A percentile compares a stretch with the other conserved stretches of the same genome.
Evolutionary conservation across 2,797 vertebrate genomes (phyloP).

Genomic region (Spinibarbus caldwelli): DNA sequence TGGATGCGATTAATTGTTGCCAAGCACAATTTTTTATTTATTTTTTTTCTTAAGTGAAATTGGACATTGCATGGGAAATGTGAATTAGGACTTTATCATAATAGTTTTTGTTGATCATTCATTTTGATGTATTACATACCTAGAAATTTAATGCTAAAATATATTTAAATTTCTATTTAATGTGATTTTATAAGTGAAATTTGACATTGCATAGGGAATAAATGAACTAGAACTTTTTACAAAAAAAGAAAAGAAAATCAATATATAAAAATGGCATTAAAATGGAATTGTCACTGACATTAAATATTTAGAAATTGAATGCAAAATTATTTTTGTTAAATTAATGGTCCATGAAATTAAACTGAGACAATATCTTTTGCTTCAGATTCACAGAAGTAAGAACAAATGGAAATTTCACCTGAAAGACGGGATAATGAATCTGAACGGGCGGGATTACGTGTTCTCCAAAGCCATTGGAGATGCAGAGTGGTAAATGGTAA

Average conservation of each 20-base stretch:
- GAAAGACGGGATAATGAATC: conserved; percentile 99
- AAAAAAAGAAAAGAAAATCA: neutral
- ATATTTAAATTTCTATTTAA: neutral
- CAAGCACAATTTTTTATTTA: too few relatives aligned
- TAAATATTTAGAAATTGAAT: neutral
- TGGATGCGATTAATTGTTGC: too few relatives aligned
- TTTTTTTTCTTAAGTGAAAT: neutral
- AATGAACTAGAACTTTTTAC: neutral
- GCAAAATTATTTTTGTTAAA: neutral
- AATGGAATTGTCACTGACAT: neutral
- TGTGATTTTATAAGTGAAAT: neutral
- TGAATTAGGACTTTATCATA: too few relatives aligned
- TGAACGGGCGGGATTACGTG: conserved; percentile 98
- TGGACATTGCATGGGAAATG: neutral
- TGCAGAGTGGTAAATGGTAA: conserved; percentile 91
- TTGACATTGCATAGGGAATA: too few relatives aligned
- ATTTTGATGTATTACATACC: neutral
- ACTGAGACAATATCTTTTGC: conserved; percentile 5
- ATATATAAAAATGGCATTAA: neutral
- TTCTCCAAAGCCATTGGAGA: conserved; percentile 99
- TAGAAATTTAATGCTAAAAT: neutral
- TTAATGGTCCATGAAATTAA: neutral
- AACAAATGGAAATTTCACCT: conserved; percentile 99
- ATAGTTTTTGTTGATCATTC: neutral
- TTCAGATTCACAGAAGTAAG: conserved; percentile 99